Percentiles rank a stretch among this genome's conserved stretches.
Conservation (phyloP, 30 jellyfish, hydroid and myxozoan species). For the Cassiopea xamachana region DNA sequence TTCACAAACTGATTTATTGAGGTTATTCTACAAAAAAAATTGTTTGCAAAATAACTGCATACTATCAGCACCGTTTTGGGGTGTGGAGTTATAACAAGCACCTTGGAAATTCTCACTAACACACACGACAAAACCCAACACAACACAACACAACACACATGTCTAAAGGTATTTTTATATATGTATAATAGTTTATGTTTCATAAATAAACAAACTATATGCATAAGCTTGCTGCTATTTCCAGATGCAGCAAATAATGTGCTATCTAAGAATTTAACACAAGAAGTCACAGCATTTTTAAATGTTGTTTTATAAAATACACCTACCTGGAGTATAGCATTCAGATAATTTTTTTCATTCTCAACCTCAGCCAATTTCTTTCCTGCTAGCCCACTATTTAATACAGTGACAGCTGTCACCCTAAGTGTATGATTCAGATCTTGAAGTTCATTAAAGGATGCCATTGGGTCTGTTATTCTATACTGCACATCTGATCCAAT, state of each 20-base stretch:
- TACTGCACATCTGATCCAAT: slow-evolving; percentile 93
- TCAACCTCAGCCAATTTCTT: slow-evolving; percentile 75
- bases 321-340: slow-evolving; percentile 77
- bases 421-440: slow-evolving; percentile 86
- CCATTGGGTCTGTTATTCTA: slow-evolving; percentile 86
- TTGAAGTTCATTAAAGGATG: slow-evolving; percentile 63
- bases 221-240: too few species aligned
- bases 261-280: too few species aligned
- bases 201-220: too few species aligned
- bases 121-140: too few species aligned
- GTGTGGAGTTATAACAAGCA: too few species aligned
- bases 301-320: not conserved
- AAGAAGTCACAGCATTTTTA: not conserved
- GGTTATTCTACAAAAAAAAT: slow-evolving; percentile 51
- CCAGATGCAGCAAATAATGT: too few species aligned
- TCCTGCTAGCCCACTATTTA: slow-evolving; percentile 71
- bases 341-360: slow-evolving; percentile 65
- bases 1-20: slow-evolving; percentile 64
- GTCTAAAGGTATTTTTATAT: too few species aligned
- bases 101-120: too few species aligned
- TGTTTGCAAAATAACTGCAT: not conserved
- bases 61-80: too few species aligned
- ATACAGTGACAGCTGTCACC: slow-evolving; percentile 82
- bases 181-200: too few species aligned
- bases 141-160: too few species aligned